These are phyloP conservation scores for Solea solea DNA, from an alignment of 2,113 vertebrate genomes.

Conservation along the genomic window DNA sequence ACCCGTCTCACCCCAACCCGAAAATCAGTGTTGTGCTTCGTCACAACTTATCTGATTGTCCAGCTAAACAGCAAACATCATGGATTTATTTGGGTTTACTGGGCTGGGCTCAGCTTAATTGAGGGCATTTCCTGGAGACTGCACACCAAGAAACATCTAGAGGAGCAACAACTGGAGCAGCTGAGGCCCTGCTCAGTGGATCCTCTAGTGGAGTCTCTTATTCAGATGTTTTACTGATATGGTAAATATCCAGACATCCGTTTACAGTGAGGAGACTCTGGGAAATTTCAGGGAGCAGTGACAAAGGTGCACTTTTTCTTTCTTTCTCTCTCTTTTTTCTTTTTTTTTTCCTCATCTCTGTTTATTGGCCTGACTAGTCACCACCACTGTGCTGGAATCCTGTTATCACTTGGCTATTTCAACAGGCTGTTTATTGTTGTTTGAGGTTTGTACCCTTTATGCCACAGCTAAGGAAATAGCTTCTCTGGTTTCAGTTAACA, in stretches of 20 bases:
- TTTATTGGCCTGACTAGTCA: conserved; percentile 12
- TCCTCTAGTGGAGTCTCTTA: not conserved
- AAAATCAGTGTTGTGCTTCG: conserved; percentile 28
- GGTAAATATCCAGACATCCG: conserved; percentile 23
- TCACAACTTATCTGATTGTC: conserved; percentile 26
- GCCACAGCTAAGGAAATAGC: conserved; percentile 53
- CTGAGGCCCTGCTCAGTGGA: conserved; percentile 10
- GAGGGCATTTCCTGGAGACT: conserved; percentile 54
- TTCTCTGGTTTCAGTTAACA: conserved; percentile 68
- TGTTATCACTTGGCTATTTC: conserved; percentile 53
- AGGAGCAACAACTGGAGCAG: conserved; percentile 38
- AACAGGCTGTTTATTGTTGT: conserved; percentile 51
- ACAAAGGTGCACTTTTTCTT: conserved; percentile 21
- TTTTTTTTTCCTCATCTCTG: conserved; percentile 11
- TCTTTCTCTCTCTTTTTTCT: no score
- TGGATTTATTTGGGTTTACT: conserved; percentile 60
- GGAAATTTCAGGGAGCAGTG: conserved; percentile 31
- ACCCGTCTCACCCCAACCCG: conserved; percentile 11
- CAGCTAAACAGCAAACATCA: conserved; percentile 47
- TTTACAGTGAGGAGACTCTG: conserved; percentile 41
- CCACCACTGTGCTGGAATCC: conserved; percentile 22
- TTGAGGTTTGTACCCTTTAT: conserved; percentile 54
- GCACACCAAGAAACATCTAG: conserved; percentile 12
- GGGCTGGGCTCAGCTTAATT: conserved; percentile 48
- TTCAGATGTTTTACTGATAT: conserved; percentile 27